Evolutionary conservation across 2,888 invertebrate genomes (phyloP).

Genomic region (Eupithecia subumbrata): DNA sequence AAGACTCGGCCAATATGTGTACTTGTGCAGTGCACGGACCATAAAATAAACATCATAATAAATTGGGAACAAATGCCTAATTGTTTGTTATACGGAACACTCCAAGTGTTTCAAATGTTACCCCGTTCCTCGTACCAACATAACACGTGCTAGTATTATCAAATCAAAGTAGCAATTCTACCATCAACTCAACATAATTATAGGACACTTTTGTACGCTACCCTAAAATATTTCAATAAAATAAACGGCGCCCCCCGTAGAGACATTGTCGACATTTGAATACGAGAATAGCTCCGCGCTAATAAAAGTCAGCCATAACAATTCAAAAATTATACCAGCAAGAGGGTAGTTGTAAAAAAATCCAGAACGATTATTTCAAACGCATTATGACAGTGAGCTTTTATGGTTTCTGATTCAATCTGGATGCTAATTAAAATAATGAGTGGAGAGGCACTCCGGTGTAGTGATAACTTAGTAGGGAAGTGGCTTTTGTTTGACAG

Average conservation of each 20-base stretch:
- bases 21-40: background rate
- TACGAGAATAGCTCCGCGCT: constrained; percentile 27
- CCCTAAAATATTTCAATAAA: constrained; percentile 45
- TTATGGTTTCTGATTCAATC: constrained; percentile 24
- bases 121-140: background rate
- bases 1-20: background rate
- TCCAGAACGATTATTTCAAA: constrained; percentile 41
- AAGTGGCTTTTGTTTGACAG: constrained; percentile 14
- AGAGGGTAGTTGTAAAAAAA: constrained; percentile 45
- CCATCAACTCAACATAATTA: constrained; percentile 12
- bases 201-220: constrained; percentile 32
- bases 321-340: constrained; percentile 42
- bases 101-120: background rate
- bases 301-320: constrained; percentile 50
- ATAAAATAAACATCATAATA: background rate
- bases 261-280: constrained; percentile 46
- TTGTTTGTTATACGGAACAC: background rate
- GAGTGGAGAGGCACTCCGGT: constrained; percentile 19
- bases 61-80: background rate
- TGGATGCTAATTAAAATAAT: constrained; percentile 25
- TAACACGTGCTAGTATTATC: constrained; percentile 7
- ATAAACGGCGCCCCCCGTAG: constrained; percentile 46
- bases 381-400: constrained; percentile 36
- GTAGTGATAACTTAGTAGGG: constrained; percentile 20
- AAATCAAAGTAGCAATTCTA: constrained; percentile 2